Evolutionary conservation across 2,113 vertebrate species (phyloP).

Genomic region (Mohoua ochrocephala): DNA sequence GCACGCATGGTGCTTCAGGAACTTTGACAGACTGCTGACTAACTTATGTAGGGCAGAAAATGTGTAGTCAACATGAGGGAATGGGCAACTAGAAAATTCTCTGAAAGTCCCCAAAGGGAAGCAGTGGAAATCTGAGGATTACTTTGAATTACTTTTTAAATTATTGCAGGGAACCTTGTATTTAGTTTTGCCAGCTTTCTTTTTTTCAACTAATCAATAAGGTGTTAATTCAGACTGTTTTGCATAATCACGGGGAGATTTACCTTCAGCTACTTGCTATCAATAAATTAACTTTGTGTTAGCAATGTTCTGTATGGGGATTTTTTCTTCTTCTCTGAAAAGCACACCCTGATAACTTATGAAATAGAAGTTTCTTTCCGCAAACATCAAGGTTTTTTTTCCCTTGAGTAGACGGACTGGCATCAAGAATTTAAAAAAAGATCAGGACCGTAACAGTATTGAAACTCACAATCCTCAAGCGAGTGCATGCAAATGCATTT

Average conservation of each 20-base stretch:
- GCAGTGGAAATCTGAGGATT: not conserved
- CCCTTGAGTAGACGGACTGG: not conserved
- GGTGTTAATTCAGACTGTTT: not conserved
- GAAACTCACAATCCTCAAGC: not conserved
- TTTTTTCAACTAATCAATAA: not conserved
- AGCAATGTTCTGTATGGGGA: rapidly evolving
- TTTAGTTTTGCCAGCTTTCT: not conserved
- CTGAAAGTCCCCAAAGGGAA: not conserved
- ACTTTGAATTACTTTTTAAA: not conserved
- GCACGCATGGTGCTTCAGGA: not conserved
- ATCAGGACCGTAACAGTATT: not conserved
- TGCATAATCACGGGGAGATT: not conserved
- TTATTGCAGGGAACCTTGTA: not conserved
- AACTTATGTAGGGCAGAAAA: not conserved
- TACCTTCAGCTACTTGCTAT: not conserved
- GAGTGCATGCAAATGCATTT: not conserved
- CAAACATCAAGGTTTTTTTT: not conserved
- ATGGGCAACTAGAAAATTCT: not conserved
- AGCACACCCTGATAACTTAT: not conserved
- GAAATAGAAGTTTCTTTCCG: not conserved
- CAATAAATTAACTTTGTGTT: not conserved
- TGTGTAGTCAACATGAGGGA: not conserved
- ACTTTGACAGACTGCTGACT: not conserved
- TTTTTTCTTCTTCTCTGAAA: not conserved
- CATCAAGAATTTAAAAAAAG: not conserved